Conservation (phyloP, 2,888 invertebrate genomes). For the Sinelater perroti region DNA sequence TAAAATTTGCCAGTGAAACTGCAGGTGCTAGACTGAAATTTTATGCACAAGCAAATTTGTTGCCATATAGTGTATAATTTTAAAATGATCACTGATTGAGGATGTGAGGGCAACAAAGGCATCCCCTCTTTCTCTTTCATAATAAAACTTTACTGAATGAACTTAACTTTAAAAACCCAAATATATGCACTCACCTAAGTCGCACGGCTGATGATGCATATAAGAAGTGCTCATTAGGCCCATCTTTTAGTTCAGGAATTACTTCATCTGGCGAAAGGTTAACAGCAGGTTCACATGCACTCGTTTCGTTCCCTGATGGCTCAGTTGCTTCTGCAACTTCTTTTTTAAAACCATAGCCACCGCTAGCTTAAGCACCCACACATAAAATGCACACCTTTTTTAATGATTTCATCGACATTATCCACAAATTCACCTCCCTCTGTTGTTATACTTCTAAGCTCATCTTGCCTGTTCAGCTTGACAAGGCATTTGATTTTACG, state of each 20-base stretch:
- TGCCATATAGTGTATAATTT: too few species aligned
- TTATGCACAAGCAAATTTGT: too few species aligned
- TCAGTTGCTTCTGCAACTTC: not conserved
- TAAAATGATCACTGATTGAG: too few species aligned
- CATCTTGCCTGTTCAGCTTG: constrained; percentile 57
- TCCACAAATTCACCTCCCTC: constrained; percentile 45
- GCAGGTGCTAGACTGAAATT: too few species aligned
- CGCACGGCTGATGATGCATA: constrained; percentile 66
- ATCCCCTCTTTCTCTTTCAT: too few species aligned
- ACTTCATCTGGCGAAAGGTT: too few species aligned
- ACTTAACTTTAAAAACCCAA: too few species aligned
- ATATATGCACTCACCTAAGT: constrained; percentile 59
- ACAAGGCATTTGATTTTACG: constrained; percentile 72
- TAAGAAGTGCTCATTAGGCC: constrained; percentile 63
- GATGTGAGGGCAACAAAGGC: too few species aligned
- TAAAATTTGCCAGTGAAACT: too few species aligned
- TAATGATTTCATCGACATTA: constrained; percentile 2
- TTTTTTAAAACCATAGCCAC: too few species aligned
- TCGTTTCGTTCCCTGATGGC: not conserved
- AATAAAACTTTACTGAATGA: too few species aligned
- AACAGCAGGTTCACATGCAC: not conserved
- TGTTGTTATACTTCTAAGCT: constrained; percentile 26
- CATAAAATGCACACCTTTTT: constrained; percentile 24
- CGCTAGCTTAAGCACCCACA: constrained; percentile 3
- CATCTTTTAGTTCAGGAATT: constrained; percentile 61